These are phyloP conservation scores for Craniophora ligustri DNA, from an alignment of 2,888 invertebrate genomes.

Conservation along the genomic window DNA sequence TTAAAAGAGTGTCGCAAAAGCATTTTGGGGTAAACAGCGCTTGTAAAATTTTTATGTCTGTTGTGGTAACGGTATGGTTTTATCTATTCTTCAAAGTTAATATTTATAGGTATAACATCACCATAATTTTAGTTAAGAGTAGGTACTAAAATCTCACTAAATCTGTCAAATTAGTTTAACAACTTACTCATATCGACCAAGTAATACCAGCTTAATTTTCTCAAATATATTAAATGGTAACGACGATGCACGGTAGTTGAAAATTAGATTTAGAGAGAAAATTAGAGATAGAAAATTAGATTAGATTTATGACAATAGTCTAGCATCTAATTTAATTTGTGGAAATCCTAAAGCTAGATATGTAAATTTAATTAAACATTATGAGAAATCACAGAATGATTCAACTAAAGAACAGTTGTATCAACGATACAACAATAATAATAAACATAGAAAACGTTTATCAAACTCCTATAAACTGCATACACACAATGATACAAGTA, in stretches of 20 bases:
- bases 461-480: constrained; percentile 40
- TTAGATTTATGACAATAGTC: constrained; percentile 15
- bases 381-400: constrained; percentile 30
- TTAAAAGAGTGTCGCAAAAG: constrained; percentile 55
- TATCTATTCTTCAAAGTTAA: too few relatives aligned
- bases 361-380: too few relatives aligned
- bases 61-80: constrained; percentile 26
- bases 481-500: constrained; percentile 28
- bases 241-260: too few relatives aligned
- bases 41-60: constrained; percentile 54
- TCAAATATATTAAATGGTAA: not conserved
- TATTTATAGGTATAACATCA: too few relatives aligned
- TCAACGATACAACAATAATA: too few relatives aligned
- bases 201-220: not conserved
- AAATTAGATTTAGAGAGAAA: too few relatives aligned
- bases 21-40: constrained; percentile 58
- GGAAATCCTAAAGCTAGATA: too few relatives aligned
- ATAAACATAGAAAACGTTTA: constrained; percentile 44
- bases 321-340: constrained; percentile 1
- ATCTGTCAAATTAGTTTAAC: not conserved
- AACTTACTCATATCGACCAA: not conserved
- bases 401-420: too few relatives aligned
- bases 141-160: not conserved
- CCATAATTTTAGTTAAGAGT: not conserved
- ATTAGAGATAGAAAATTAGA: constrained; percentile 1